Conservation (phyloP, 2,888 invertebrate genomes). For the Apocheima hispidaria region DNA sequence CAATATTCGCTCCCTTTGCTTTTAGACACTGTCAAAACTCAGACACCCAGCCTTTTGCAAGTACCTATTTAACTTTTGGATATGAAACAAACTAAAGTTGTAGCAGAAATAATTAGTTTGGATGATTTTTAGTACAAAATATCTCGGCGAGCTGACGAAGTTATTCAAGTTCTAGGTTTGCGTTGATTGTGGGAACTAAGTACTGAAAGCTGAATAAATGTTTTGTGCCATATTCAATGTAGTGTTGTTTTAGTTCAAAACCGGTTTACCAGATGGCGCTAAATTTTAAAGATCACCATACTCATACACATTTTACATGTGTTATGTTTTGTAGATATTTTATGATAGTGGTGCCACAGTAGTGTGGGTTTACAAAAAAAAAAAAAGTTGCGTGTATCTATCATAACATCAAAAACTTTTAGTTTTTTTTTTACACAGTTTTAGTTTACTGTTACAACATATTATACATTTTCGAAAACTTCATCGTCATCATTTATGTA, state of each 20-base stretch:
- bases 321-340: too few species aligned
- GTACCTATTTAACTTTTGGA: background rate
- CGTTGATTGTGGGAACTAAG: constrained; percentile 1
- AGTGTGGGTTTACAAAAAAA: too few species aligned
- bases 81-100: background rate
- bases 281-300: background rate
- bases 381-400: too few species aligned
- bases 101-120: background rate
- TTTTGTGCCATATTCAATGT: too few species aligned
- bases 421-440: too few species aligned
- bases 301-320: too few species aligned
- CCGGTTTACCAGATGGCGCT: constrained; percentile 21
- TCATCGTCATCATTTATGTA: too few species aligned
- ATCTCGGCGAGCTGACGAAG: background rate
- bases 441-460: too few species aligned
- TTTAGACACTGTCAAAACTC: constrained; percentile 19
- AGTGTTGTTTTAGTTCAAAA: constrained; percentile 5
- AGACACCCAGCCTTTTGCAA: background rate
- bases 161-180: constrained; percentile 6
- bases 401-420: too few species aligned
- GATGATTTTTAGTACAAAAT: background rate
- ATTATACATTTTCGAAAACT: too few species aligned
- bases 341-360: too few species aligned
- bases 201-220: background rate
- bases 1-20: too few species aligned